phyloP scores from a whole-genome alignment of 2,113 vertebrate genomes.

The Varanus komodoensis region DNA sequence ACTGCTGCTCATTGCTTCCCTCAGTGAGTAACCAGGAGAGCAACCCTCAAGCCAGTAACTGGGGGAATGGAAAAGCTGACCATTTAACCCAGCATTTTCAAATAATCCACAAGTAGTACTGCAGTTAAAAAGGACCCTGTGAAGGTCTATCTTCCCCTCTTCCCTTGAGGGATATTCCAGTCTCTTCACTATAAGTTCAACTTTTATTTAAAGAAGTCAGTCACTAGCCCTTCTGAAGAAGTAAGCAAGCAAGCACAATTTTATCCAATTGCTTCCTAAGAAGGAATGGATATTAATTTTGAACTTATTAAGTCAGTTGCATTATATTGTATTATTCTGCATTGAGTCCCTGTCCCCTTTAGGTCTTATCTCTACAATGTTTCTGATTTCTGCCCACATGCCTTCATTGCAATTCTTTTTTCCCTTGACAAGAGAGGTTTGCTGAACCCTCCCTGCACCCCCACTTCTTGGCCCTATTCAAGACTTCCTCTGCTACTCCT shows the following conservation, averaged over 20 bases:
- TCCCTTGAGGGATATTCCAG: not conserved
- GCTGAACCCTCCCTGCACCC: not conserved
- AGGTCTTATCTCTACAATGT: not conserved
- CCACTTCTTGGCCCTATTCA: not conserved
- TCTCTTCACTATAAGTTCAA: not conserved
- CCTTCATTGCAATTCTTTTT: not conserved
- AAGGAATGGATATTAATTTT: not conserved
- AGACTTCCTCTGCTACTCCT: not conserved
- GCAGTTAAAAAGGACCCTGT: not conserved
- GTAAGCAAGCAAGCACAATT: not conserved
- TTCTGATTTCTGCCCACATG: not conserved
- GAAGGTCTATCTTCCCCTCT: not conserved
- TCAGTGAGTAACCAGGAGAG: slow-evolving; percentile 65
- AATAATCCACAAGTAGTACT: not conserved
- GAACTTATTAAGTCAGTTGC: not conserved
- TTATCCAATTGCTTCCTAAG: not conserved
- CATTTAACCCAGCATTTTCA: not conserved
- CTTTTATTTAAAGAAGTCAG: not conserved
- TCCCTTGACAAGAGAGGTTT: not conserved
- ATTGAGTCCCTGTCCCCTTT: not conserved
- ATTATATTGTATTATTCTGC: not conserved
- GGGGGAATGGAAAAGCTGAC: not conserved
- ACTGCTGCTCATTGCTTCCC: slow-evolving; percentile 82
- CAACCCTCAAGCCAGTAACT: slow-evolving; percentile 57
- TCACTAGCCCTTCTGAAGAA: not conserved